Base-by-base conservation (phyloP, 2,888 invertebrate species). In the Oscheius sp. region DNA sequence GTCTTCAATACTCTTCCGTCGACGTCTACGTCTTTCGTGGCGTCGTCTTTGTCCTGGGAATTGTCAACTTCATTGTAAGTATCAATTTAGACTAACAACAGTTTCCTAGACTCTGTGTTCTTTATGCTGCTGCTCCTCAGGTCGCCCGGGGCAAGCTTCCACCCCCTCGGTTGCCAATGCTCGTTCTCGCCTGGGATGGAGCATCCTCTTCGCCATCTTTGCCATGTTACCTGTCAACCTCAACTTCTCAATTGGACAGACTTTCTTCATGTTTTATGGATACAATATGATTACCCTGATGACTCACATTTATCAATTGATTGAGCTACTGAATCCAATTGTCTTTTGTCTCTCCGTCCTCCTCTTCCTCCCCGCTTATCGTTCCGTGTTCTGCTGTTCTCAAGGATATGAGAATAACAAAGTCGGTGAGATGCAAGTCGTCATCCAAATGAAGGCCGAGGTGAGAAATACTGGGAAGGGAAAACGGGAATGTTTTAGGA, bases 331-430 rank as follows among this genome's bases (percentile, higher is more conserved):
- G 16, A 2, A 27, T 6, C n/a, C 59, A 3, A 13, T 35, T 16
- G 3, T 59, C 59, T 59, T 59, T 21, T 5, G 7, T 6, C 5
- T 59, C 41, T 13, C 35, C 13, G 59, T 29, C 3, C 23, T 59
- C 16, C 41, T 59, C 41, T 59, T 59, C 35, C 59, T 59, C 18
- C 59, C 59, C 16, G 59, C 59, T 27, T 59, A 59, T 41, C 59
- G 59, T 16, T 35, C 59, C 16, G 59, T 21, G 7, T 29, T 59
- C 16, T 59, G 23, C 59, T 55, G 55, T 25, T 55, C 55, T 5
- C 55, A 55, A 55, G 55, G 55, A 7, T 55, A 55, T 25, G 13
- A 21, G 13, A 55, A 21, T 23, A 13, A 13, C 6, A 55, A 55
- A 25, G 25, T 55, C 25, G 55, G 23, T 6, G 23, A 55, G 16